phyloP scores from a whole-genome alignment of 2,113 vertebrate genomes.

The Hypanus sabinus region DNA sequence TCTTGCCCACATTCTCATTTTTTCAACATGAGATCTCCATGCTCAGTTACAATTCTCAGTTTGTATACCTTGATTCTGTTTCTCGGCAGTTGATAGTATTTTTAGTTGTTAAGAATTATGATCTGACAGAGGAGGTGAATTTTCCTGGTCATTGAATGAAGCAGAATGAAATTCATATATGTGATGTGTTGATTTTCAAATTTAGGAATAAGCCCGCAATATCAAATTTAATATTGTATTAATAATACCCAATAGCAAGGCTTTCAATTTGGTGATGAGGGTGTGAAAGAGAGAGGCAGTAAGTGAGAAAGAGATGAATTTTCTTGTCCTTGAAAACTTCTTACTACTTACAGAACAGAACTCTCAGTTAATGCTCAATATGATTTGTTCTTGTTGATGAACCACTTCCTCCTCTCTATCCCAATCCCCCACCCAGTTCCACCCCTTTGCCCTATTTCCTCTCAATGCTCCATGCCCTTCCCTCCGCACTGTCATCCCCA shows the following conservation, averaged over 20 bases:
- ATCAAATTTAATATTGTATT: neutral
- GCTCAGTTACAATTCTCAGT: neutral
- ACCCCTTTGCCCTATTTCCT: too few species aligned
- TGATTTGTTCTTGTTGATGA: too few species aligned
- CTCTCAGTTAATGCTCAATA: too few species aligned
- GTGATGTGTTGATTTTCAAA: neutral
- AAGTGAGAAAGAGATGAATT: too few species aligned
- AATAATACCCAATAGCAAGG: neutral
- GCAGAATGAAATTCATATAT: neutral
- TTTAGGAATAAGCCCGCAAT: neutral
- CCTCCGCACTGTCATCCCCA: too few species aligned
- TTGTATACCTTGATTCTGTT: neutral
- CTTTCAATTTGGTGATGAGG: too few species aligned
- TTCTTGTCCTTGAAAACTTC: too few species aligned
- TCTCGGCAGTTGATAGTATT: neutral
- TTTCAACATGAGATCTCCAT: neutral
- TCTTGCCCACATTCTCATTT: neutral
- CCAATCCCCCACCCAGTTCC: too few species aligned
- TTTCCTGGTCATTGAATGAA: neutral
- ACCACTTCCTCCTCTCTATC: too few species aligned
- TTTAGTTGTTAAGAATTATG: neutral
- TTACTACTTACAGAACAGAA: too few species aligned
- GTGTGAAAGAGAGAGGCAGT: too few species aligned
- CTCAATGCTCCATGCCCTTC: too few species aligned
- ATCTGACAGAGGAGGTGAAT: neutral